Evolutionary conservation across 1,140 invertebrate genomes (phyloP), one percentile per base, ranked within the genome.

Genomic region (Hypothenemus hampei): DNA sequence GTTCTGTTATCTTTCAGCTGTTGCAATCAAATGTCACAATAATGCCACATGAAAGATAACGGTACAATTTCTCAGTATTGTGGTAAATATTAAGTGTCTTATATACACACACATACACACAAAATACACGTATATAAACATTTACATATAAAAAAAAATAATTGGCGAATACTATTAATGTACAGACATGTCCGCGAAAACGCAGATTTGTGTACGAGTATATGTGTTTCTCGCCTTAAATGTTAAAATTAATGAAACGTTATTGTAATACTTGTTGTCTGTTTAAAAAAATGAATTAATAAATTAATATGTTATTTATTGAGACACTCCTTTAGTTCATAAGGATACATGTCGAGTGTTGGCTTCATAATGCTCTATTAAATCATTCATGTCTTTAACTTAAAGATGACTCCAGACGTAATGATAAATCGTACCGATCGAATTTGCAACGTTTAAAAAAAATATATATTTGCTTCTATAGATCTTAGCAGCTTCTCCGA

Each of bases 1-100:
- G 10, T 26, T 46, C 15, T 46, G 6, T n/a, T 0, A 15, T 8
- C 13, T 13, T 31, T 46, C 18, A 21, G 16, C 4, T 29, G 26
- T 36, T 20, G 7, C 10, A n/a, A 35, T 24, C 33, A 54, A 54
- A 19, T 46, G 21, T 45, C 18, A 21, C 18, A 22, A 11, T 24
- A 46, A 19, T 23, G 36, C 29, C 46, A n/a, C n/a, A n/a, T n/a
- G n/a, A n/a, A n/a, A 22, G 26, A 23, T 37, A 36, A 37, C 33
- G 4, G 16, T 43, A 19, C 11, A 7, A 23, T 21, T 45, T 44
- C 43, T 23, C 31, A 18, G 24, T 22, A 46, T 46, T 31, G 41
- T 54, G 51, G 19, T 45, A 40, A 41, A n/a, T 54, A 54, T 53
- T 52, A 54, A 54, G 51, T 54, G 51, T 54, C 51, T 54, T 52